Percentiles rank a stretch among this genome's conserved stretches.
These are phyloP conservation scores for Nixonia krombeini DNA, from an alignment of 1,140 invertebrate genomes.

Conservation along the genomic window DNA sequence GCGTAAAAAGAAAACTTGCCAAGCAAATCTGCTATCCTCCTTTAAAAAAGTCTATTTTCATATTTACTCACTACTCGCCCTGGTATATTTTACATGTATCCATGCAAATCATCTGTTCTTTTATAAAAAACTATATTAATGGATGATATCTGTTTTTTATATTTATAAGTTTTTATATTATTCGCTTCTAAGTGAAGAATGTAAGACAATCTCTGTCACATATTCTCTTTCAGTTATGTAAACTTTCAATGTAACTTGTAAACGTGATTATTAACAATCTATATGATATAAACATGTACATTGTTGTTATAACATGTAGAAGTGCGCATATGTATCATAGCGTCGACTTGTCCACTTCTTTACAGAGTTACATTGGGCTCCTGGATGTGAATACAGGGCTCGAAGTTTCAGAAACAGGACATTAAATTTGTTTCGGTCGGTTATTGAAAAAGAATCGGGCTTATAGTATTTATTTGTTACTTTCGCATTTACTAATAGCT, in stretches of 20 bases:
- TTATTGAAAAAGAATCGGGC: conserved; percentile 21
- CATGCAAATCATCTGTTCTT: not conserved
- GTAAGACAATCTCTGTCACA: not conserved
- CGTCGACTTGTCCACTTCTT: conserved; percentile 23
- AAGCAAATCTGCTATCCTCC: conserved; percentile 66
- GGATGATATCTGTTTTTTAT: too few species aligned
- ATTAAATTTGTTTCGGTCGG: conserved; percentile 8
- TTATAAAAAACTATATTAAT: not conserved
- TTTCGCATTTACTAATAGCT: conserved; percentile 70
- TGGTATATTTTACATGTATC: not conserved
- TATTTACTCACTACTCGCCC: conserved; percentile 1
- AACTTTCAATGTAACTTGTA: conserved; percentile 5
- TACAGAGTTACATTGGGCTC: conserved; percentile 39
- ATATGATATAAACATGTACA: conserved; percentile 16
- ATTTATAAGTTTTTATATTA: too few species aligned
- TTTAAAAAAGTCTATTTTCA: conserved; percentile 47
- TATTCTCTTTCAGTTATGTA: not conserved
- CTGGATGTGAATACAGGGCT: conserved; percentile 54
- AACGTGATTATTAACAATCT: conserved; percentile 16
- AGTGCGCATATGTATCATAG: conserved; percentile 22
- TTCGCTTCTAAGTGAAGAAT: not conserved
- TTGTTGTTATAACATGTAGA: conserved; percentile 15
- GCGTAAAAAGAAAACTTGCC: conserved; percentile 44
- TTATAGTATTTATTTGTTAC: conserved; percentile 50
- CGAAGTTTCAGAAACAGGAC: not conserved